phyloP scores from a whole-genome alignment of 2,888 invertebrate species.

The Ischnura elegans region DNA sequence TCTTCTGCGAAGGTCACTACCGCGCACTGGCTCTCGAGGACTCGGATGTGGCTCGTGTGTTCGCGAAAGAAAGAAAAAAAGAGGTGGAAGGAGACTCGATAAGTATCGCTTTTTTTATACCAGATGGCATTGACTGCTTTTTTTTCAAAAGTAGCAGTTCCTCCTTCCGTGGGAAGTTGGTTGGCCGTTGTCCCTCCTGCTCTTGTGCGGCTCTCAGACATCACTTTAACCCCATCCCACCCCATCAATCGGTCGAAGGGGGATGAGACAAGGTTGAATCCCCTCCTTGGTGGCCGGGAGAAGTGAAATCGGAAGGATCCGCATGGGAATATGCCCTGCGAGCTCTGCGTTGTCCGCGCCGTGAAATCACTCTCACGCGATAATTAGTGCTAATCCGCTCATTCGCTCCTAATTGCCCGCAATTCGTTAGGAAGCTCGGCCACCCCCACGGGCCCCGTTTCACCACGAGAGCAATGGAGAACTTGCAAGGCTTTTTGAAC shows the following conservation, averaged over 20 bases:
- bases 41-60: background rate
- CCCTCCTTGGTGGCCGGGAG: background rate
- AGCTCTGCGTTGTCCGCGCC: background rate
- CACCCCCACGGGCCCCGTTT: too few species aligned
- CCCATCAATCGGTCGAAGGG: background rate
- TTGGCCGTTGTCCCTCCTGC: background rate
- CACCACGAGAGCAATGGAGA: too few species aligned
- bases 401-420: conserved; percentile 15
- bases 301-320: conserved; percentile 15
- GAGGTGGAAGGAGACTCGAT: background rate
- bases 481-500: too few species aligned
- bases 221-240: background rate
- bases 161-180: conserved; percentile 6
- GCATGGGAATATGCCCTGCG: conserved; percentile 38
- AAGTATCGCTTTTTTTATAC: conserved; percentile 23
- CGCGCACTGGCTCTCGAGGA: background rate
- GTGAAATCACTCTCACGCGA: conserved; percentile 11
- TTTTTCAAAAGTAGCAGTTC: conserved; percentile 21
- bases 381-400: conserved; percentile 21
- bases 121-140: conserved; percentile 33
- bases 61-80: background rate
- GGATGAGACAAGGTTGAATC: background rate
- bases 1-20: background rate
- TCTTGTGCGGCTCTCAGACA: background rate
- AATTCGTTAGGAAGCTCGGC: background rate